These are phyloP conservation scores for Gymnorhina tibicen DNA, from an alignment of 2,113 vertebrate species.

Conservation along the genomic window DNA sequence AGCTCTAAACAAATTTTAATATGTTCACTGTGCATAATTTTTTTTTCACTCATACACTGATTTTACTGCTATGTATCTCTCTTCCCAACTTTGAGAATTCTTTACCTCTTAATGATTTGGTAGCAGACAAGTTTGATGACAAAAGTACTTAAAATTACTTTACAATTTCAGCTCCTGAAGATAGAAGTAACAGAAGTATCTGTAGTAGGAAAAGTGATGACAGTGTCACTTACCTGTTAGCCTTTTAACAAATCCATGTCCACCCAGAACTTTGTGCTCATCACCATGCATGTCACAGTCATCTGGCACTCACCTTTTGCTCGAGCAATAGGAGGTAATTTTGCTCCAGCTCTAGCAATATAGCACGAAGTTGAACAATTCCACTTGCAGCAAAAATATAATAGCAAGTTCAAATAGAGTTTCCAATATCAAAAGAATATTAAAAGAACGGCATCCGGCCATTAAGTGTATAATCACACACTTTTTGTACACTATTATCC, in stretches of 20 bases:
- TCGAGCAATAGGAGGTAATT: background rate
- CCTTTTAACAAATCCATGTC: background rate
- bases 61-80: background rate
- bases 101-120: background rate
- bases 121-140: background rate
- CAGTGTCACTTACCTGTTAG: background rate
- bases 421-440: background rate
- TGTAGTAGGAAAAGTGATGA: background rate
- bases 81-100: background rate
- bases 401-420: background rate
- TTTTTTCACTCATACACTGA: background rate
- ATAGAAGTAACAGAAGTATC: background rate
- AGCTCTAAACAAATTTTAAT: background rate
- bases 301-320: background rate
- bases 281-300: background rate
- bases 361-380: accelerated
- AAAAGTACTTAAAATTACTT: background rate
- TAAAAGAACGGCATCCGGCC: background rate
- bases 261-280: background rate
- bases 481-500: background rate
- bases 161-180: background rate
- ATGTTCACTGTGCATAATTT: background rate
- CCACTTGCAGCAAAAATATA: background rate
- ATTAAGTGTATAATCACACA: background rate
- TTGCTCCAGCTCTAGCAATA: background rate